These are phyloP conservation scores for Bradynema listronoti DNA, from an alignment of 1,140 invertebrate species.

Conservation along the genomic window DNA sequence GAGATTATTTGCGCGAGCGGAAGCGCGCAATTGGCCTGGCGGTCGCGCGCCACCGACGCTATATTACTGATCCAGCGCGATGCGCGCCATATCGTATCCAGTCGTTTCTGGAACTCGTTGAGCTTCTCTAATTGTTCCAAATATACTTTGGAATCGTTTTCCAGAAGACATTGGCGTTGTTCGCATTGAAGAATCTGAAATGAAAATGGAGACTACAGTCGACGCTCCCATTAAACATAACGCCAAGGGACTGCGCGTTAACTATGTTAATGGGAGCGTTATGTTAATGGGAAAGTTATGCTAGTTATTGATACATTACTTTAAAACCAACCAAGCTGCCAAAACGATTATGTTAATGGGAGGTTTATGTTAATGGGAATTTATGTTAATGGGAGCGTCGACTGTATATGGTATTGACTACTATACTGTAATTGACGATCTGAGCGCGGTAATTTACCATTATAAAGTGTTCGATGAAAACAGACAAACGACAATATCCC, in stretches of 20 bases:
- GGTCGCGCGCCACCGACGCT: conserved; percentile 32
- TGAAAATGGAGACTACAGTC: not conserved
- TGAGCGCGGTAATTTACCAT: conserved; percentile 22
- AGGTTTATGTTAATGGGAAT: too few relatives aligned
- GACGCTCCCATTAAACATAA: not conserved
- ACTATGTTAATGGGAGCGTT: too few relatives aligned
- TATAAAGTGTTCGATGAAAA: conserved; percentile 38
- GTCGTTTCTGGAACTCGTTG: conserved; percentile 27
- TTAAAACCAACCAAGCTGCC: too few relatives aligned
- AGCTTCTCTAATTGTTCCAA: conserved; percentile 28
- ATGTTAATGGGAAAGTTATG: too few relatives aligned
- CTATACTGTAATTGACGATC: too few relatives aligned
- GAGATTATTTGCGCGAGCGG: conserved; percentile 1
- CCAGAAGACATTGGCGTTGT: conserved; percentile 32
- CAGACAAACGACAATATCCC: conserved; percentile 32
- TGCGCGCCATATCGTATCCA: conserved; percentile 28
- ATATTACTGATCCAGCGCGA: conserved; percentile 37
- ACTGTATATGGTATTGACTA: too few relatives aligned
- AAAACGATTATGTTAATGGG: too few relatives aligned
- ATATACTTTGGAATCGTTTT: conserved; percentile 30
- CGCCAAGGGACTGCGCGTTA: too few relatives aligned
- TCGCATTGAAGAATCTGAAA: conserved; percentile 34
- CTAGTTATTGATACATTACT: too few relatives aligned
- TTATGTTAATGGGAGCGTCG: too few relatives aligned
- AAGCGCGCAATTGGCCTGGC: conserved; percentile 16